Percentiles rank a stretch among this genome's conserved stretches.
Evolutionary conservation across 2,888 invertebrate genomes (phyloP).

Genomic region (Acanthosepion pharaonis): DNA sequence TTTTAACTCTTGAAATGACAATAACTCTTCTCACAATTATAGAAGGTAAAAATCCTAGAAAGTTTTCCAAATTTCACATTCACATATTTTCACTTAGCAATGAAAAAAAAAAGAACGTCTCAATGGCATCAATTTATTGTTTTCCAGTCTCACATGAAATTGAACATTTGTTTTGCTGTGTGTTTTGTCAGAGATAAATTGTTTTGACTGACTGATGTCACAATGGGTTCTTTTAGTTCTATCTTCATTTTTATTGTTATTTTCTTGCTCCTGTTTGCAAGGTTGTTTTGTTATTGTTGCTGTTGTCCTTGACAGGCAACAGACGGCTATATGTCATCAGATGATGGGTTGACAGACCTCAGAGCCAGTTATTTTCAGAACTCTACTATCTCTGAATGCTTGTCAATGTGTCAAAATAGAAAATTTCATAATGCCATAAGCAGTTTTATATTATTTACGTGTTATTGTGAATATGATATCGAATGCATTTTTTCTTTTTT

Average conservation of each 20-base stretch:
- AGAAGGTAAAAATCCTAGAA: background rate
- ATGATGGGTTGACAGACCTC: background rate
- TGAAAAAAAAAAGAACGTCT: background rate
- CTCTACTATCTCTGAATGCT: background rate
- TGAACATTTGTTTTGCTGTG: constrained; percentile 21
- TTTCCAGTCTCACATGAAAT: background rate
- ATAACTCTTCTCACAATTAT: background rate
- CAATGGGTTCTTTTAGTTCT: background rate
- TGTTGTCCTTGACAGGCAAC: constrained; percentile 18
- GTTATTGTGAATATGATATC: constrained; percentile 10
- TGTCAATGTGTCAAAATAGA: constrained; percentile 33
- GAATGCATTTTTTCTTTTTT: background rate
- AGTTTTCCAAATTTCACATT: background rate
- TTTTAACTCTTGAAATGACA: too few relatives aligned
- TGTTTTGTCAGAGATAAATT: background rate
- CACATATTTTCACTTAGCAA: background rate
- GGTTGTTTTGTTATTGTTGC: background rate
- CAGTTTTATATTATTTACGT: constrained; percentile 10
- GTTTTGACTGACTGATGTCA: constrained; percentile 4
- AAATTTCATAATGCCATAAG: background rate
- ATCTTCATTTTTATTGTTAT: background rate
- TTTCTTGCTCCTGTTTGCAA: background rate
- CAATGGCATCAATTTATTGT: background rate
- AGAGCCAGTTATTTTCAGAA: background rate
- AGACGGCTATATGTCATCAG: background rate